Conservation (phyloP, 2,888 invertebrate genomes). For the Ophion costatus region DNA sequence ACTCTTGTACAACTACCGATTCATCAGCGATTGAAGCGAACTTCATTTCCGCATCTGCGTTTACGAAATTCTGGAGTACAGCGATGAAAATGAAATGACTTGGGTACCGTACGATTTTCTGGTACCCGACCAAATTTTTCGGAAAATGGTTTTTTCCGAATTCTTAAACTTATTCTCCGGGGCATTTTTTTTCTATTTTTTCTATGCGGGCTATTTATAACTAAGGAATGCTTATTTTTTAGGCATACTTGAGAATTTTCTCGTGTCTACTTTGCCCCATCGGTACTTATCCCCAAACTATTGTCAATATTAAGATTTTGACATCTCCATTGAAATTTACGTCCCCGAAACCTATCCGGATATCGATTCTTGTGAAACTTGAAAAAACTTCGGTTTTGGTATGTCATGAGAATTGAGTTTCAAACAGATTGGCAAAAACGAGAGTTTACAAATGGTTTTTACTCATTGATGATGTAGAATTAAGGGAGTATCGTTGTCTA, state of each 20-base stretch:
- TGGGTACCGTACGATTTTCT: not conserved
- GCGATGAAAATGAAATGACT: not conserved
- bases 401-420: too few species aligned
- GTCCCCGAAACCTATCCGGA: too few species aligned
- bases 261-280: not conserved
- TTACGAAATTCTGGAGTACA: not conserved
- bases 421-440: too few species aligned
- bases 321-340: not conserved
- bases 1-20: constrained; percentile 1
- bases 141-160: not conserved
- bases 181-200: not conserved
- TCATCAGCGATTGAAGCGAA: not conserved
- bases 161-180: not conserved
- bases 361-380: too few species aligned
- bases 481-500: too few species aligned
- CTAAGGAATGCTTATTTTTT: not conserved
- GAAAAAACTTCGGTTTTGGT: too few species aligned
- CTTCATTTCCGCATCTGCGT: not conserved
- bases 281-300: too few species aligned
- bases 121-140: not conserved
- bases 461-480: too few species aligned
- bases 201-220: not conserved
- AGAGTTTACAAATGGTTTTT: too few species aligned
- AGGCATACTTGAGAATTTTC: not conserved
- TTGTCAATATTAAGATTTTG: not conserved